Base-by-base conservation (phyloP, 2,797 vertebrate species). In the Halcyon chelicuti region DNA sequence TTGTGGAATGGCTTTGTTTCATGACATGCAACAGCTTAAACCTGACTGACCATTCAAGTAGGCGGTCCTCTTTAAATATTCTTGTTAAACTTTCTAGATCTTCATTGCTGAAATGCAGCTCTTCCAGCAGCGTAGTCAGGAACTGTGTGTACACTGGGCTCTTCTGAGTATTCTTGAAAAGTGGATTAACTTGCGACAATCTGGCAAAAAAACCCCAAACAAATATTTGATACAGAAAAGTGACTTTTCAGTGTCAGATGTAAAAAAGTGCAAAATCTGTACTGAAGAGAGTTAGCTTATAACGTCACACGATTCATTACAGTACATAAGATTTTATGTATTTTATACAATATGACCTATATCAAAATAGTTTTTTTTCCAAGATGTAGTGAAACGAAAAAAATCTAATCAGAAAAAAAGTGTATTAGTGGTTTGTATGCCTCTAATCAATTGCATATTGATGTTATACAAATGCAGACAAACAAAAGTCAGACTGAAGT, bases 41-140 rank as follows among this genome's bases (percentile, higher is more conserved):
- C 73, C 7, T 61, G 86, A 97, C 96, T 98, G 46, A 98, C 98
- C 97, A 76, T 37, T 92, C 58, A 71, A 51, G 57, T 21, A 87
- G 47, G 90, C 70, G 91, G 63, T 82, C 91, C 25, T 74, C 96
- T 96, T 62, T 96, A 96, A 98, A 98, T 90, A 97, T 94, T 76
- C 87, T 90, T 83, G 96, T 98, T 96, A 98, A 94, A 75, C 90
- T 98, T 92, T 98, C 98, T 73, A 98, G 94, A 84, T 98, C 98
- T 96, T 98, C 98, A 35, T 76, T 96, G 80, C 87, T 98, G 63
- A 98, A 97, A 90, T 98, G 96, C 52, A 98, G 73, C 94, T 98
- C 98, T 97, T 98, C 95, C 72, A 98, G 95, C 63, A 98, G 63
- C 0, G 97, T 98, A 37, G 97, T 86, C 78, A 98, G 86, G 93